Percentiles rank a stretch among this genome's conserved stretches.
Conservation (phyloP, 1,140 invertebrate genomes). For the Physella acuta region DNA sequence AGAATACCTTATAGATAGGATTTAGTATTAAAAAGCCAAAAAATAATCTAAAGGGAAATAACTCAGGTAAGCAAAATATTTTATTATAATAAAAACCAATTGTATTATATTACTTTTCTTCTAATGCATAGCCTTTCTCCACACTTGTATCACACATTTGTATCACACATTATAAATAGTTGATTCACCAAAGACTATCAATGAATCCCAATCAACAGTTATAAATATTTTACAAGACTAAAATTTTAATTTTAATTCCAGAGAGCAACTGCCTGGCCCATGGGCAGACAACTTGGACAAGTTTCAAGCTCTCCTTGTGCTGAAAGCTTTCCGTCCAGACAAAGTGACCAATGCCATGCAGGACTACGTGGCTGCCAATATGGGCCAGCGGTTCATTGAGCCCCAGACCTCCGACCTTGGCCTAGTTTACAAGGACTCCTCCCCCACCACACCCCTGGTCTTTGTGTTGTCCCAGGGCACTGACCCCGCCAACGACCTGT, state of each 20-base stretch:
- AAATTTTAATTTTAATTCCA: too few species aligned
- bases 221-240: too few species aligned
- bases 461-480: conserved; percentile 61
- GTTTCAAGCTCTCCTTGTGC: conserved; percentile 64
- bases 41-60: too few species aligned
- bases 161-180: too few species aligned
- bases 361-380: conserved; percentile 56
- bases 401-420: conserved; percentile 59
- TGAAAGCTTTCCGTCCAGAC: conserved; percentile 65
- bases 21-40: too few species aligned
- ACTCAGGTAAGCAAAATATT: too few species aligned
- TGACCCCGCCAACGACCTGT: conserved; percentile 60
- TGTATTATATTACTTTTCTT: too few species aligned
- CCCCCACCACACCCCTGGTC: conserved; percentile 59
- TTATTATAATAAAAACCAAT: too few species aligned
- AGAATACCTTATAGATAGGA: background rate
- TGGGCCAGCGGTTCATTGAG: conserved; percentile 61
- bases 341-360: conserved; percentile 63
- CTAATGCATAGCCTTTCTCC: too few species aligned
- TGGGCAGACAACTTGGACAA: conserved; percentile 63
- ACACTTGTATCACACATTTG: too few species aligned
- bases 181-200: too few species aligned
- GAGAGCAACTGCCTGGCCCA: conserved; percentile 58
- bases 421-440: conserved; percentile 60
- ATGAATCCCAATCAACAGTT: too few species aligned